Base-by-base conservation (phyloP, 2,888 invertebrate species). In the Acanthacorydalis orientalis region DNA sequence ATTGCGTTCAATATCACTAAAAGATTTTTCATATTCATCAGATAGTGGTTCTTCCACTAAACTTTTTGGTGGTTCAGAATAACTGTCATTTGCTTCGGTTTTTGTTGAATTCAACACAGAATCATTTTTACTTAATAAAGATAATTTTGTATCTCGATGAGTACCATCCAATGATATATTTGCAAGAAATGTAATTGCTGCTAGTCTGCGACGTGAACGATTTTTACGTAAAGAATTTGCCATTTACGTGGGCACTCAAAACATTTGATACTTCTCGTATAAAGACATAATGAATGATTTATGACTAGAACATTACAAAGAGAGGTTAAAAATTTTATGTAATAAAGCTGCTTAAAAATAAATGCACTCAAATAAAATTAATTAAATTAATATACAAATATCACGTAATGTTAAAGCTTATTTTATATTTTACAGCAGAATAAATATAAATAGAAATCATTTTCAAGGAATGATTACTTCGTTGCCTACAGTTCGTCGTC, bases 121-220 rank as follows among this genome's bases (percentile, higher is more conserved):
- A 50, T 65, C 68, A 56, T 65, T 66, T 50, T 66, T 60, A 43
- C 69, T 63, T 47, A 70, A 53, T 33, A 67, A 56, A 31, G 68
- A 70, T 59, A 78, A 64, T 64, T 73, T 77, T 51, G 80, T 78
- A 63, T 84, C 83, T 62, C 77, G 78, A 66, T 85, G 82, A 57
- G 83, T 83, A 54, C 93, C 93, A 72, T 93, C 92, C 53, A 95
- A 73, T 52, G 93, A 91, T 63, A 96, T 95, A 69, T 93, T 95
- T 47, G 91, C 84, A 57, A 96, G 74, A 73, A 95, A 96, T 61
- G 89, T 86, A 60, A 92, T 78, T 56, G 95, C 95, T 62, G 92
- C 90, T 58, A 91, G 77, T 66, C 90, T 78, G 68, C 89, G 77
- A 62, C 87, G 78, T 60, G 85, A 84, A 68, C 80, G 78, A 59